phyloP scores from a whole-genome alignment of 1,140 invertebrate genomes.

The Eubasilissa regina region DNA sequence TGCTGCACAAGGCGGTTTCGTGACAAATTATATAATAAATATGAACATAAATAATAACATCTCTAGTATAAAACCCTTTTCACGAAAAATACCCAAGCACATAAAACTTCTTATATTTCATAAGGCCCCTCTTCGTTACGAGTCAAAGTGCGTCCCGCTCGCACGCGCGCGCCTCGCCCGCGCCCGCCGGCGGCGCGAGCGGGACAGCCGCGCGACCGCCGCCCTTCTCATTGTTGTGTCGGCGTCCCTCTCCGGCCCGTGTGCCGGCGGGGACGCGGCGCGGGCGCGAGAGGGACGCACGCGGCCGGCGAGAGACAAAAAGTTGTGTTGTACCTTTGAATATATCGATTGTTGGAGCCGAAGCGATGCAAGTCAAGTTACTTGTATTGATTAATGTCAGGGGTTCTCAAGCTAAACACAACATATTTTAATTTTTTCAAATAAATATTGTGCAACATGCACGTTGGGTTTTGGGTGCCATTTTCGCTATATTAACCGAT shows the following conservation, averaged over 20 bases:
- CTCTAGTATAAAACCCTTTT: neutral
- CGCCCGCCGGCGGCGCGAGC: neutral
- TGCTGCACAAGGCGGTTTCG: too few species aligned
- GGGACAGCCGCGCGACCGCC: slow-evolving; percentile 5
- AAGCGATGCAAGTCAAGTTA: neutral
- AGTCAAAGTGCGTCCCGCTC: slow-evolving; percentile 12
- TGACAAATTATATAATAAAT: neutral
- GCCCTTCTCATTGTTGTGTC: neutral
- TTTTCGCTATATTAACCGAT: too few species aligned
- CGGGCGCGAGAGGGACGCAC: neutral
- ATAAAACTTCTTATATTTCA: slow-evolving; percentile 20
- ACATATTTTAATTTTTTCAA: too few species aligned
- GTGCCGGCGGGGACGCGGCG: neutral
- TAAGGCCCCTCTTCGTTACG: slow-evolving; percentile 24
- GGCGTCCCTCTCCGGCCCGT: neutral
- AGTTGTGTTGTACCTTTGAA: slow-evolving; percentile 21
- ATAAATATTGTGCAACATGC: too few species aligned
- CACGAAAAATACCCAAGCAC: neutral
- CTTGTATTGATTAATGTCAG: slow-evolving; percentile 27
- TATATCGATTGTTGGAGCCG: slow-evolving; percentile 17
- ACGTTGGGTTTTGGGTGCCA: too few species aligned
- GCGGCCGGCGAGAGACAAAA: neutral
- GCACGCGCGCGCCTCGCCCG: neutral
- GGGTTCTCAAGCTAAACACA: slow-evolving; percentile 1
- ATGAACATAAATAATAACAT: neutral